These are phyloP conservation scores for Coregonus sp. DNA, from an alignment of 2,797 vertebrate species.

Conservation along the genomic window DNA sequence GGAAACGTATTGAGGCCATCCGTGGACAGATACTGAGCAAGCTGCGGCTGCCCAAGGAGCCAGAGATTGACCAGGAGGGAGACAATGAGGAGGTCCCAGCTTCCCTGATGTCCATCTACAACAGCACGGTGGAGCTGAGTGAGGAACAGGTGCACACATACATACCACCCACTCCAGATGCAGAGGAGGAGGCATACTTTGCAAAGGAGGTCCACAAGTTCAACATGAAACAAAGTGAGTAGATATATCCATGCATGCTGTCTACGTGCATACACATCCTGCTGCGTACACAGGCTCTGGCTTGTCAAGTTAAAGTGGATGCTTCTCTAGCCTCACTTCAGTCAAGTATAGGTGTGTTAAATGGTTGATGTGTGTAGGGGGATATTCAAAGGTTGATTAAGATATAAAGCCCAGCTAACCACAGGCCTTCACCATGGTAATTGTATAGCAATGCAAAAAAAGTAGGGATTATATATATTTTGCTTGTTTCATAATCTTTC, in stretches of 20 bases:
- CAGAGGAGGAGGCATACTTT: slow-evolving; percentile 73
- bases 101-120: slow-evolving; percentile 76
- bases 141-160: slow-evolving; percentile 45
- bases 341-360: not conserved
- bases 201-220: slow-evolving; percentile 81
- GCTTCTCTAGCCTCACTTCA: not conserved
- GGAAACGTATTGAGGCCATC: slow-evolving; percentile 82
- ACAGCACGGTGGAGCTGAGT: slow-evolving; percentile 76
- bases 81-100: slow-evolving; percentile 52
- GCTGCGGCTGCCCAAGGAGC: slow-evolving; percentile 72
- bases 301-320: not conserved
- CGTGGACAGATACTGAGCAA: slow-evolving; percentile 84
- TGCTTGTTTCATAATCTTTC: too few species aligned
- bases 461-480: too few species aligned
- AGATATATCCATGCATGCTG: not conserved
- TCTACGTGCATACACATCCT: too few species aligned
- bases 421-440: too few species aligned
- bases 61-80: slow-evolving; percentile 44
- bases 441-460: too few species aligned
- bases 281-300: too few species aligned
- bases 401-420: not conserved
- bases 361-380: not conserved
- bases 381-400: not conserved
- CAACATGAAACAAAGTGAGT: slow-evolving; percentile 44
- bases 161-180: slow-evolving; percentile 20